These are phyloP conservation scores for Lasioglossum baleicum DNA, from an alignment of 1,140 invertebrate species.

Conservation along the genomic window DNA sequence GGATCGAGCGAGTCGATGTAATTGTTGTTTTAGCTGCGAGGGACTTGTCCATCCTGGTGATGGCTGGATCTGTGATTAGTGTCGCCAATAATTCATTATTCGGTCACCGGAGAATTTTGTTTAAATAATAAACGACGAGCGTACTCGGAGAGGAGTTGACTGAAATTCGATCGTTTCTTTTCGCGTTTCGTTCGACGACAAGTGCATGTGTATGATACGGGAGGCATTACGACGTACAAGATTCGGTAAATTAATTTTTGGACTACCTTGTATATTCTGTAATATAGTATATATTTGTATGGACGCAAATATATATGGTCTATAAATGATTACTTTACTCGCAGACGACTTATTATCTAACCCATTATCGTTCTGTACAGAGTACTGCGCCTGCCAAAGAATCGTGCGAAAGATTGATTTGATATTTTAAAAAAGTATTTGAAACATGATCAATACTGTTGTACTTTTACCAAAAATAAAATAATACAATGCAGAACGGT, in stretches of 20 bases:
- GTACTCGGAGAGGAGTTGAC: not conserved
- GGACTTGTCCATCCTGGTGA: conserved; percentile 1
- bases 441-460: no score
- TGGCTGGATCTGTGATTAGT: not conserved
- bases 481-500: no score
- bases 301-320: conserved; percentile 39
- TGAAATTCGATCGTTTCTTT: not conserved
- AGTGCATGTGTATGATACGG: not conserved
- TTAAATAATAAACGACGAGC: not conserved
- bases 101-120: not conserved
- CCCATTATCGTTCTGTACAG: no score
- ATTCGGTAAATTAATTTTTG: conserved; percentile 41
- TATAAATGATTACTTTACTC: conserved; percentile 16
- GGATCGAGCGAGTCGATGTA: not conserved
- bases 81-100: conserved; percentile 16
- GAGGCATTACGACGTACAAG: conserved; percentile 14
- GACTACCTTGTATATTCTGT: conserved; percentile 45
- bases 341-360: no score
- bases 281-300: conserved; percentile 51
- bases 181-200: not conserved
- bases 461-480: no score
- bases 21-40: not conserved
- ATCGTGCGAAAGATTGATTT: no score
- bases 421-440: no score
- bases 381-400: no score